These are phyloP conservation scores for Petrocephalus schoutedeni DNA, from an alignment of 2,797 vertebrate genomes.

Conservation along the genomic window DNA sequence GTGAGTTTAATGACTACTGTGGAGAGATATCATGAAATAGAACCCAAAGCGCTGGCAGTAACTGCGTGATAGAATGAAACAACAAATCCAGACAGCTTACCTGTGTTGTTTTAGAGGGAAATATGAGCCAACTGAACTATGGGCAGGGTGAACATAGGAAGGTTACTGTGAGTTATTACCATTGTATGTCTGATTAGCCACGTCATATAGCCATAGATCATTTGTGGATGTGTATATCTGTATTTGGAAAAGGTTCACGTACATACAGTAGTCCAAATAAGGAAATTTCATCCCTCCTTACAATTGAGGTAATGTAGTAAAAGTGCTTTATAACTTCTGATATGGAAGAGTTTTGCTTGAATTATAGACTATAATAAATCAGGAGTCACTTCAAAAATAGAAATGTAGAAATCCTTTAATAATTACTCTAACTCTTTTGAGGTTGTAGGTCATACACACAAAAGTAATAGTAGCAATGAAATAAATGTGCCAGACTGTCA, in stretches of 20 bases:
- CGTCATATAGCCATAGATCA: neutral
- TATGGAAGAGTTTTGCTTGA: slow-evolving; percentile 41
- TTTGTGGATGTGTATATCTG: neutral
- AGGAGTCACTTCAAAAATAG: slow-evolving; percentile 32
- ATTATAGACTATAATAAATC: slow-evolving; percentile 45
- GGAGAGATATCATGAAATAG: neutral
- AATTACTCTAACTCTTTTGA: neutral
- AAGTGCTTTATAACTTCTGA: slow-evolving; percentile 40
- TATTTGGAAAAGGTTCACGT: neutral
- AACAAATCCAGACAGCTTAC: slow-evolving; percentile 11
- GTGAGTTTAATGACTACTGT: neutral
- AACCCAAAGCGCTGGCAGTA: neutral
- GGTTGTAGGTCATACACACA: neutral
- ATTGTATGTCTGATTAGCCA: neutral
- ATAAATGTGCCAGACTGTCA: neutral
- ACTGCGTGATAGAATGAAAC: neutral
- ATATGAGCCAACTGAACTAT: neutral
- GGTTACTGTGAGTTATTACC: neutral
- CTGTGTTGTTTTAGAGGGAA: neutral
- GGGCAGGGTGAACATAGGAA: neutral
- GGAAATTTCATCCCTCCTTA: neutral
- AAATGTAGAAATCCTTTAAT: neutral
- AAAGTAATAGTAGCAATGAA: neutral
- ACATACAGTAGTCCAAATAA: neutral
- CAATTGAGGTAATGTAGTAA: slow-evolving; percentile 23